Evolutionary conservation across 2,888 invertebrate species (phyloP).

Genomic region (Drosophila mulleri): DNA sequence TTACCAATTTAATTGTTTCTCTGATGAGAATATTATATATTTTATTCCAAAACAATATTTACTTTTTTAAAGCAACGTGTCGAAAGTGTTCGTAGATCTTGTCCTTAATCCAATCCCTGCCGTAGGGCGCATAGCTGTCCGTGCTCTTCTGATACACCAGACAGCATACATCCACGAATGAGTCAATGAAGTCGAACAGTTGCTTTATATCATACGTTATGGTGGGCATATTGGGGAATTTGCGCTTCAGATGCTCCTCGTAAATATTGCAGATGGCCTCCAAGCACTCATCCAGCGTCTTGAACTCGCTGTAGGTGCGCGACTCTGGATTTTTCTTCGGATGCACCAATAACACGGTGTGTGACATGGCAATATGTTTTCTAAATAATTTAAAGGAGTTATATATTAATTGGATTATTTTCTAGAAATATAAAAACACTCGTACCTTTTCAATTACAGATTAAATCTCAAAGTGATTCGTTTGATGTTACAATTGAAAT

Average conservation of each 20-base stretch:
- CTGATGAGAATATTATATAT: neutral
- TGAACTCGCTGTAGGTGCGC: slow-evolving; percentile 98
- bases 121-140: slow-evolving; percentile 97
- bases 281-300: slow-evolving; percentile 98
- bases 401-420: neutral
- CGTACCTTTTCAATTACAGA: neutral
- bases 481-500: fast-evolving
- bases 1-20: slow-evolving; percentile 49
- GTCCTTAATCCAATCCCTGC: slow-evolving; percentile 99
- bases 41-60: too few species aligned
- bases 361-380: slow-evolving; percentile 87
- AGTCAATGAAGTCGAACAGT: slow-evolving; percentile 98
- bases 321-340: slow-evolving; percentile 96
- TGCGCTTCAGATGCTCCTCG: slow-evolving; percentile 97
- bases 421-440: too few species aligned
- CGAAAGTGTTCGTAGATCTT: slow-evolving; percentile 97
- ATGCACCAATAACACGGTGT: slow-evolving; percentile 97
- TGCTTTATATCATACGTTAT: slow-evolving; percentile 99
- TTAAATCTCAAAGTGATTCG: neutral
- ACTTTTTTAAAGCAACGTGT: slow-evolving; percentile 87
- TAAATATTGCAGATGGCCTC: slow-evolving; percentile 99
- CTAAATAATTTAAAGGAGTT: neutral
- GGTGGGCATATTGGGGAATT: slow-evolving; percentile 96
- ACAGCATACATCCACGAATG: slow-evolving; percentile 96
- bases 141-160: slow-evolving; percentile 97